Evolutionary conservation across 2,888 invertebrate species (phyloP).

Genomic region (Drosophila prostipennis): DNA sequence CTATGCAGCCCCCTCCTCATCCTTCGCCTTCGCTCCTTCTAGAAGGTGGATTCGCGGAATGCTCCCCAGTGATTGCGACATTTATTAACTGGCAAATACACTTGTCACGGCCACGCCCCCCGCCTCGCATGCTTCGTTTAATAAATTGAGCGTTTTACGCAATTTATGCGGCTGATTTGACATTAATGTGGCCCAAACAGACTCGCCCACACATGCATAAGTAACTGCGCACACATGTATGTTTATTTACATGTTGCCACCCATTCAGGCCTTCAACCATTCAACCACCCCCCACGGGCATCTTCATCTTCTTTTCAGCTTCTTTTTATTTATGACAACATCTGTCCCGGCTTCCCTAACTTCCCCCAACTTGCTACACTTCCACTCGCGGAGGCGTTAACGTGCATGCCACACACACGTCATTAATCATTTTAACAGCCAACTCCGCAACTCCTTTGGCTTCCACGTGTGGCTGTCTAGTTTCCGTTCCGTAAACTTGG

Average conservation of each 20-base stretch:
- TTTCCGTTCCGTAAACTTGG: constrained; percentile 29
- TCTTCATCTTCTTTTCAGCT: constrained; percentile 53
- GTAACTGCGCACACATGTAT: constrained; percentile 44
- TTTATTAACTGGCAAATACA: constrained; percentile 72
- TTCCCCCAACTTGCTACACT: neutral
- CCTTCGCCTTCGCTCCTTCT: neutral
- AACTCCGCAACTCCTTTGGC: constrained; percentile 37
- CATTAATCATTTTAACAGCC: constrained; percentile 83
- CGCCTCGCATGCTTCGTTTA: constrained; percentile 64
- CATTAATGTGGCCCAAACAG: constrained; percentile 82
- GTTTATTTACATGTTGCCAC: constrained; percentile 70
- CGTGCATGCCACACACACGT: constrained; percentile 77
- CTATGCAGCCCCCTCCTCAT: constrained; percentile 27
- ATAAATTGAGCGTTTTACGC: constrained; percentile 81
- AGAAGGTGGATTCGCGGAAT: neutral
- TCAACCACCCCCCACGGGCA: constrained; percentile 20
- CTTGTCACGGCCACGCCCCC: constrained; percentile 59
- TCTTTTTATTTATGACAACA: constrained; percentile 78
- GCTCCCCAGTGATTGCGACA: constrained; percentile 49
- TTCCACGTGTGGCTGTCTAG: constrained; percentile 40
- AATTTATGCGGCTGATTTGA: constrained; percentile 82
- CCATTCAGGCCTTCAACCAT: neutral
- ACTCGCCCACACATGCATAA: constrained; percentile 51
- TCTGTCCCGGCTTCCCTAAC: constrained; percentile 71
- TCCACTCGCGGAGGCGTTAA: constrained; percentile 58